phyloP scores from a whole-genome alignment of 2,113 vertebrate genomes.

The Glaucomys volans region DNA sequence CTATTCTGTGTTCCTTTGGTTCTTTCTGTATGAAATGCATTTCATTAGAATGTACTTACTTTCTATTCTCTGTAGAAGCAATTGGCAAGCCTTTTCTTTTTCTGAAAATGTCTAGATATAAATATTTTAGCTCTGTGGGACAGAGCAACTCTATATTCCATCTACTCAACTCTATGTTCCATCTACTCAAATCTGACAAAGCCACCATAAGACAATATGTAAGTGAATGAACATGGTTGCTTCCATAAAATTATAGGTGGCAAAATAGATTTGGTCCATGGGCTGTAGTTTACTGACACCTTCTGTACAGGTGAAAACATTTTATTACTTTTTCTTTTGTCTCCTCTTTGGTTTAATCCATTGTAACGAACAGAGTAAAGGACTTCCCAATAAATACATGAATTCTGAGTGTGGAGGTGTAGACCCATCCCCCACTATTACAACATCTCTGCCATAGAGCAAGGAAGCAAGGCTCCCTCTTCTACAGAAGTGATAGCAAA shows the following conservation, averaged over 20 bases:
- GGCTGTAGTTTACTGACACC: neutral
- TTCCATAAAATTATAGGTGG: neutral
- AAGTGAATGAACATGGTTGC: neutral
- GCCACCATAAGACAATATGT: neutral
- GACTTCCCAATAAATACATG: neutral
- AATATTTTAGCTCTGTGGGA: neutral
- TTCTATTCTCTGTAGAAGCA: neutral
- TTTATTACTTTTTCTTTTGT: neutral
- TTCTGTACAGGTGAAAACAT: neutral
- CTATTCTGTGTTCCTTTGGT: neutral
- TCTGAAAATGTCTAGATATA: neutral
- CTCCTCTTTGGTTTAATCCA: neutral
- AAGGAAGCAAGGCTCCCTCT: neutral
- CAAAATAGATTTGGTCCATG: neutral
- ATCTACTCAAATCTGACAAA: neutral
- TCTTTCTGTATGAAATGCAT: neutral
- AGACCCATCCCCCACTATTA: neutral
- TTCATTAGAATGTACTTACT: neutral
- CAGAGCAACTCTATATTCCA: neutral
- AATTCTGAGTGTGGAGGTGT: neutral
- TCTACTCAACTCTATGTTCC: neutral
- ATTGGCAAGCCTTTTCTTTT: neutral
- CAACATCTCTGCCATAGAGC: neutral
- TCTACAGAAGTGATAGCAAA: neutral
- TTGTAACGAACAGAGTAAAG: neutral